Conservation (phyloP, 1,140 invertebrate genomes). For the Adoxophyes honmai region DNA sequence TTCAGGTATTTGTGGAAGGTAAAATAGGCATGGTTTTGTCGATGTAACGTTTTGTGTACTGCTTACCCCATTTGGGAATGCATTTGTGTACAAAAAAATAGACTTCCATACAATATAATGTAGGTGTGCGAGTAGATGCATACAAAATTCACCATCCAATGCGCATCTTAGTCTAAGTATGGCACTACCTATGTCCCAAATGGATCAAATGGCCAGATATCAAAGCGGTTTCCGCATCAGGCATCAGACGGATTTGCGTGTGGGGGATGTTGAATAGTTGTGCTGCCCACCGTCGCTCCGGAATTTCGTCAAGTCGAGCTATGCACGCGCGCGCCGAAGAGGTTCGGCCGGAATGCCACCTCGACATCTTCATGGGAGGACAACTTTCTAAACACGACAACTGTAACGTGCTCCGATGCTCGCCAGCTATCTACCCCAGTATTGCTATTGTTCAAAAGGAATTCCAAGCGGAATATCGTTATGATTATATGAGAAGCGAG, state of each 20-base stretch:
- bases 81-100: too few relatives aligned
- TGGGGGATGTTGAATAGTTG: constrained; percentile 9
- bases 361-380: constrained; percentile 60
- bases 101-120: too few relatives aligned
- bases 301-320: constrained; percentile 49
- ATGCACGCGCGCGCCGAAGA: constrained; percentile 60
- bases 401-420: constrained; percentile 17
- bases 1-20: too few relatives aligned
- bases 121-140: too few relatives aligned
- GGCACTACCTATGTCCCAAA: too few relatives aligned
- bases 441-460: constrained; percentile 6
- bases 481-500: not conserved
- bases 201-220: too few relatives aligned
- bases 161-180: too few relatives aligned
- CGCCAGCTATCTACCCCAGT: not conserved
- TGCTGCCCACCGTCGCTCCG: constrained; percentile 27
- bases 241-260: not conserved
- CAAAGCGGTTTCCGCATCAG: too few relatives aligned
- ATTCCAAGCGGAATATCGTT: constrained; percentile 17
- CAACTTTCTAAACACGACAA: constrained; percentile 50
- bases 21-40: too few relatives aligned
- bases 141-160: too few relatives aligned
- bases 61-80: too few relatives aligned
- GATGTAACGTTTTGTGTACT: too few relatives aligned
- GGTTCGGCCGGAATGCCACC: constrained; percentile 43